A percentile compares a stretch with the other conserved stretches of the same genome.
phyloP scores from a whole-genome alignment of 2,888 invertebrate species.

The Phengaris alcon region DNA sequence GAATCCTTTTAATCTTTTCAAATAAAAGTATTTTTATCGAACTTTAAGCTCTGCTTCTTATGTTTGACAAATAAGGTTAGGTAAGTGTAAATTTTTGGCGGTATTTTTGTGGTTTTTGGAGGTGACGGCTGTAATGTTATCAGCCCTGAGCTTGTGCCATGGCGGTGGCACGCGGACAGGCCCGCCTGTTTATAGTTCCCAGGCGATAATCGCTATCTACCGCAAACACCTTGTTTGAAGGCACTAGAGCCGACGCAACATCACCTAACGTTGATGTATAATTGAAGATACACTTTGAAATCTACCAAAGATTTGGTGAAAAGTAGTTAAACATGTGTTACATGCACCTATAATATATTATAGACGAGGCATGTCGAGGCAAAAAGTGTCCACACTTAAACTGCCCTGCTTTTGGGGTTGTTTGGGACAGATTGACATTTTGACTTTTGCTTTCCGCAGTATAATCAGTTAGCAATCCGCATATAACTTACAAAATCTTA shows the following conservation, averaged over 20 bases:
- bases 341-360: too few relatives aligned
- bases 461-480: too few relatives aligned
- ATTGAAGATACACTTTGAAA: background rate
- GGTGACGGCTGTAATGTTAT: background rate
- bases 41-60: background rate
- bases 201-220: conserved; percentile 76
- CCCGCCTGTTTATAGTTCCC: conserved; percentile 75
- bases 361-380: too few relatives aligned
- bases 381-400: too few relatives aligned
- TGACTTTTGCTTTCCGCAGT: too few relatives aligned
- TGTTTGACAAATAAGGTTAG: background rate
- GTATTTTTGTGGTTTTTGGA: background rate
- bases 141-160: conserved; percentile 38
- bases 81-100: background rate
- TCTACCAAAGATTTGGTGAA: background rate
- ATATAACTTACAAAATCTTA: too few relatives aligned
- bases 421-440: too few relatives aligned
- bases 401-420: too few relatives aligned
- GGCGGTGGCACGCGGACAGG: conserved; percentile 58
- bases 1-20: background rate
- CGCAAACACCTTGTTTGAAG: conserved; percentile 75
- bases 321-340: too few relatives aligned
- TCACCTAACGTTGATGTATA: conserved; percentile 37
- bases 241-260: conserved; percentile 57
- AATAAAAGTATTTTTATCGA: background rate